Evolutionary conservation across 1,140 invertebrate species (phyloP).

Genomic region (Bombus affinis): DNA sequence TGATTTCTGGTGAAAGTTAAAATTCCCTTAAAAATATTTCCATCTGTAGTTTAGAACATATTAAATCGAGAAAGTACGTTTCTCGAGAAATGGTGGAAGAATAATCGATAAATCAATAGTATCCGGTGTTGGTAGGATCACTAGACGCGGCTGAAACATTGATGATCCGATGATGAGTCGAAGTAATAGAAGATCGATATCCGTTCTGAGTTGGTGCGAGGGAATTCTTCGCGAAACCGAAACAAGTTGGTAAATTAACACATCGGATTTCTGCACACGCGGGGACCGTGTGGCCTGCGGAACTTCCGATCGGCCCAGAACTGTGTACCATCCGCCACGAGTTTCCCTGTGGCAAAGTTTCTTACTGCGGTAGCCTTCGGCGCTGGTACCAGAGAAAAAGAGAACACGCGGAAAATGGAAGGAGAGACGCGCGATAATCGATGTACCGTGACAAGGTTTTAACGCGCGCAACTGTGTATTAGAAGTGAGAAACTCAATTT

Average conservation of each 20-base stretch:
- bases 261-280: conserved; percentile 5
- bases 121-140: too few relatives aligned
- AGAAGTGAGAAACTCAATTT: not conserved
- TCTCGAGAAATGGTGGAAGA: too few relatives aligned
- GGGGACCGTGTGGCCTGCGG: not conserved
- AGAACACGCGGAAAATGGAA: not conserved
- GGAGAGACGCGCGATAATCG: not conserved
- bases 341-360: conserved; percentile 21
- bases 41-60: too few relatives aligned
- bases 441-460: conserved; percentile 11
- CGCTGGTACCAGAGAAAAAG: not conserved
- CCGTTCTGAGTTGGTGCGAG: not conserved
- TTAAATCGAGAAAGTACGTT: too few relatives aligned
- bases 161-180: not conserved
- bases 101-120: not conserved
- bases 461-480: not conserved
- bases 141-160: not conserved
- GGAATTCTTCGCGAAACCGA: not conserved
- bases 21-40: too few relatives aligned
- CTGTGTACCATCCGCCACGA: conserved; percentile 25
- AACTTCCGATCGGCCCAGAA: conserved; percentile 15
- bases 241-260: conserved; percentile 37
- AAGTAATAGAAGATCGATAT: not conserved
- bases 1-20: too few relatives aligned
- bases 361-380: not conserved